A percentile compares a stretch with the other conserved stretches of the same genome.
These are phyloP conservation scores for Chromis chromis DNA, from an alignment of 2,797 vertebrate genomes.

Conservation along the genomic window DNA sequence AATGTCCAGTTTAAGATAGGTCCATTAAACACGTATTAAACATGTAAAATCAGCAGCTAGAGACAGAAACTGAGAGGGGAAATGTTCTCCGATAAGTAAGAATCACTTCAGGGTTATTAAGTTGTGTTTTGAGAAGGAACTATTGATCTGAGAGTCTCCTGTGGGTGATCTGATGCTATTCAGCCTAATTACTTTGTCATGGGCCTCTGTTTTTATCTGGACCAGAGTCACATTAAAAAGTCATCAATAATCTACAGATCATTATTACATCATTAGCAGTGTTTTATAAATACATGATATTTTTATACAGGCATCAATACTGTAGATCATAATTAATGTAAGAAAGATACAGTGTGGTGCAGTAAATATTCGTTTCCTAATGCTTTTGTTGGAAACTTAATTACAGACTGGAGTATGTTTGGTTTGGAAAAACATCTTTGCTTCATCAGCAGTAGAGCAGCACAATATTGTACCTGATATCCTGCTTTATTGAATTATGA, in stretches of 20 bases:
- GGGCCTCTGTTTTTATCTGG: slow-evolving; percentile 7
- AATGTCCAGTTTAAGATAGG: not conserved
- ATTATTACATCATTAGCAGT: not conserved
- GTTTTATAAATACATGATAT: too few species aligned
- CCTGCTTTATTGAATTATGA: slow-evolving; percentile 15
- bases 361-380: not conserved
- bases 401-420: not conserved
- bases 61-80: not conserved
- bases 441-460: slow-evolving; percentile 4
- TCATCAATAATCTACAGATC: not conserved
- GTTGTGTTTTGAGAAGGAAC: slow-evolving; percentile 1
- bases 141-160: slow-evolving; percentile 55
- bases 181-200: slow-evolving; percentile 36
- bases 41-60: not conserved
- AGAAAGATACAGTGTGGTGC: not conserved
- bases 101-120: slow-evolving; percentile 19
- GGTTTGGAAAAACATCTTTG: not conserved
- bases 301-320: too few species aligned
- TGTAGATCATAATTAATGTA: too few species aligned
- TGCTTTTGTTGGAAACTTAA: not conserved
- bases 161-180: slow-evolving; percentile 36
- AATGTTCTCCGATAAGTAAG: slow-evolving; percentile 27
- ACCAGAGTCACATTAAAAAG: slow-evolving; percentile 12
- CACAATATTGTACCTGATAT: slow-evolving; percentile 9
- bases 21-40: slow-evolving; percentile 3